Percentiles rank a stretch among this genome's conserved stretches.
Evolutionary conservation across 2,113 vertebrate species (phyloP).

Genomic region (Planiliza haematocheilus): DNA sequence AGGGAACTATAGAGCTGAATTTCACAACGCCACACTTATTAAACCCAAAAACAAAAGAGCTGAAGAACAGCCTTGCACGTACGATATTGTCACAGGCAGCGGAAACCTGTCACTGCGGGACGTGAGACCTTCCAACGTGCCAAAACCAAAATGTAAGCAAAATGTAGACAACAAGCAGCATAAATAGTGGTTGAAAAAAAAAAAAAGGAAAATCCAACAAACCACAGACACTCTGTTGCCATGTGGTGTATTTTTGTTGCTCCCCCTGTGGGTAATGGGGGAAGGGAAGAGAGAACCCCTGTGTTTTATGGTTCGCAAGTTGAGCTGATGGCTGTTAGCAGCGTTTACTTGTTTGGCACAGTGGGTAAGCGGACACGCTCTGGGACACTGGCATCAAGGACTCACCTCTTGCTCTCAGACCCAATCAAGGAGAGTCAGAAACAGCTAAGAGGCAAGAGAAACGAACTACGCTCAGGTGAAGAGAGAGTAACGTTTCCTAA

Average conservation of each 20-base stretch:
- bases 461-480: slow-evolving; percentile 23
- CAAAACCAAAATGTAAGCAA: slow-evolving; percentile 1
- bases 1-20: slow-evolving; percentile 23
- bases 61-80: slow-evolving; percentile 31
- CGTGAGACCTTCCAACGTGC: slow-evolving; percentile 27
- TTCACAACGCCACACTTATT: slow-evolving; percentile 34
- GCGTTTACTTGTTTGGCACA: slow-evolving; percentile 58
- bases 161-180: slow-evolving; percentile 9
- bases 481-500: slow-evolving; percentile 7
- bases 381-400: slow-evolving; percentile 30
- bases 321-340: slow-evolving; percentile 48
- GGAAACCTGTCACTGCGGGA: slow-evolving; percentile 30
- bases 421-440: slow-evolving; percentile 41
- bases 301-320: slow-evolving; percentile 55
- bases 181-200: not conserved
- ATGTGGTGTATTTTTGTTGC: slow-evolving; percentile 19
- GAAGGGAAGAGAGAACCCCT: slow-evolving; percentile 31
- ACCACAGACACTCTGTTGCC: slow-evolving; percentile 20
- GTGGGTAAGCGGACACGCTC: slow-evolving; percentile 52
- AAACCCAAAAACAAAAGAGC: slow-evolving; percentile 34
- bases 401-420: slow-evolving; percentile 36
- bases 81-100: slow-evolving; percentile 15
- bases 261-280: slow-evolving; percentile 26
- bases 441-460: slow-evolving; percentile 12
- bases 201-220: not conserved